Evolutionary conservation across 2,113 vertebrate species (phyloP), one percentile per base, ranked within the genome.

Genomic region (Sarotherodon lohbergeri): DNA sequence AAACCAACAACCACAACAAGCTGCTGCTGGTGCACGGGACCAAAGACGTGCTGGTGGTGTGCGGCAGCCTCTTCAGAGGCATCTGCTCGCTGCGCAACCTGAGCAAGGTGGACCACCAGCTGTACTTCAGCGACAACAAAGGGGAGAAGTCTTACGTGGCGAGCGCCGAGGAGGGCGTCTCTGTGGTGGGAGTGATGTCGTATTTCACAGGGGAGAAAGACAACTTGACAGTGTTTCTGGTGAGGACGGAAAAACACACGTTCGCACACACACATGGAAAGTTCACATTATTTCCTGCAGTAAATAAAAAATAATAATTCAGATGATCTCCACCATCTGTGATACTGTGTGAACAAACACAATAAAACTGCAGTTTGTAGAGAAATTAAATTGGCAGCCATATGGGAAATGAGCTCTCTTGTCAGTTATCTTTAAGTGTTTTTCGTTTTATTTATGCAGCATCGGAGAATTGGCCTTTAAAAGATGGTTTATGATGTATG

Each of bases 141-240:
- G 98, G 98, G 0, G 99, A 99, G 92, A 98, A 98, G 94, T 98
- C 98, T 2, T 99, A 99, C 32, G 99, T 99, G 93, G 98, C 97
- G 83, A 99, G 98, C 86, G 97, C 97, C 0, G 98, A 99, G 12
- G 96, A 98, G 94, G 50, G 92, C 1, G 97, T 99, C 57, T 95
- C 97, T 1, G 98, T 98, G 0, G 98, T 99, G 81, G 99, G 98
- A 27, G 95, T 98, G 81, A 97, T 98, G 93, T 98, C 97, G 1
- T 94, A 94, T 63, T 92, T 95, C 56, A 27, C 0, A 11, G 92
- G 84, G 16, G 94, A 93, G 2, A 16, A 5, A 0, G 24, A 79
- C 2, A 93, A 90, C 41, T 87, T 95, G 48, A 95, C 46, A 0
- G 97, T 98, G 85, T 97, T 99, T 83, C 96, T 99, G 79, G 98